These are phyloP conservation scores for Conopomorpha cramerella DNA, from an alignment of 1,140 invertebrate genomes.

Conservation along the genomic window DNA sequence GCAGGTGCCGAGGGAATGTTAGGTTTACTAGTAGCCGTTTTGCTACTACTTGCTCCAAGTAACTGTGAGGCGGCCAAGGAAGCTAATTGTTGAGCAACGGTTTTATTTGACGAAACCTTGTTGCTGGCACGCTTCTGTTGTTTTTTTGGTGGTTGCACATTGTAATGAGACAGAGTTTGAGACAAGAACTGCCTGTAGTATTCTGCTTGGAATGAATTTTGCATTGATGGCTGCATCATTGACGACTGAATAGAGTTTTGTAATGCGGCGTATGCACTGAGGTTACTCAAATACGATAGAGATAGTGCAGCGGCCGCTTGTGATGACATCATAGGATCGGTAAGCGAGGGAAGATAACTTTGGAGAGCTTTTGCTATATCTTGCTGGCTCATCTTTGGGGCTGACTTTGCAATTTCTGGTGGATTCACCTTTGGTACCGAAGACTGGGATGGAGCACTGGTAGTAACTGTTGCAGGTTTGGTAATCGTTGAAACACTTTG, in stretches of 20 bases:
- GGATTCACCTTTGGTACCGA: constrained; percentile 14
- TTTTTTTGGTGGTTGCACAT: constrained; percentile 24
- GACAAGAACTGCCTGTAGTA: constrained; percentile 37
- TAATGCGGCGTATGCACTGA: constrained; percentile 29
- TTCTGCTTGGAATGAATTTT: constrained; percentile 44
- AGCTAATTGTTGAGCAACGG: no score
- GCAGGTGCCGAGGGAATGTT: no score
- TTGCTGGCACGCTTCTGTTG: constrained; percentile 39
- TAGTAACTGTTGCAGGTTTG: constrained; percentile 10
- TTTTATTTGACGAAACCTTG: constrained; percentile 13
- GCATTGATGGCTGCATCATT: constrained; percentile 22
- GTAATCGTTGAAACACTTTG: no score
- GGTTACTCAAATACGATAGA: constrained; percentile 33
- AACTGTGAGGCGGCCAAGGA: no score
- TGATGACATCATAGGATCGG: constrained; percentile 29
- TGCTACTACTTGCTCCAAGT: no score
- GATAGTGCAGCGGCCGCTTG: constrained; percentile 35
- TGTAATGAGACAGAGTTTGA: constrained; percentile 23
- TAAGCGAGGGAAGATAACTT: constrained; percentile 33
- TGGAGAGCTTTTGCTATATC: constrained; percentile 40
- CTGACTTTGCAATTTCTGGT: constrained; percentile 4
- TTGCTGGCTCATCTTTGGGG: constrained; percentile 29
- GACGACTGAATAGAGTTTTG: constrained; percentile 28
- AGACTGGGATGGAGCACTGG: constrained; percentile 10
- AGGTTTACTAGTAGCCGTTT: no score